phyloP scores from a whole-genome alignment of 2,797 vertebrate species.

The Enteromius treurensis region DNA sequence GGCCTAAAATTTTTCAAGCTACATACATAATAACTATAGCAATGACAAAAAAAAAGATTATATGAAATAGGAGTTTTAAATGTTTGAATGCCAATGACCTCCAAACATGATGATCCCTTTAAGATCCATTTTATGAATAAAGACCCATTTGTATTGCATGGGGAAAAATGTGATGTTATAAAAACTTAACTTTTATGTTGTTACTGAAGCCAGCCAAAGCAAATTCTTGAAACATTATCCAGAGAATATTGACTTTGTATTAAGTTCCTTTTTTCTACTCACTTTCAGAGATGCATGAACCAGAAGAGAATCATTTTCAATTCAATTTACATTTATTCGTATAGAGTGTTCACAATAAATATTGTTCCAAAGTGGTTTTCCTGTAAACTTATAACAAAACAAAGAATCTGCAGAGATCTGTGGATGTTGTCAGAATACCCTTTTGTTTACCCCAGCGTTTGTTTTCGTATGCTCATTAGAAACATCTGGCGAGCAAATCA shows the following conservation, averaged over 20 bases:
- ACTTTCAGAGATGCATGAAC: slow-evolving; percentile 10
- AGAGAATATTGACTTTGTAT: neutral
- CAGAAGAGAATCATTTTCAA: slow-evolving; percentile 8
- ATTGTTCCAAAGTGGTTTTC: neutral
- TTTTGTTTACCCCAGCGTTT: too few species aligned
- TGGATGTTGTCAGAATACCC: neutral
- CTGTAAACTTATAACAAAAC: neutral
- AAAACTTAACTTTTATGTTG: slow-evolving; percentile 10
- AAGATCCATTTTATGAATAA: neutral
- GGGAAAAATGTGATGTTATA: neutral
- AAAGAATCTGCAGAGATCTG: neutral
- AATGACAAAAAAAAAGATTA: neutral
- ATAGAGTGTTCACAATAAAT: neutral
- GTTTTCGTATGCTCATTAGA: neutral
- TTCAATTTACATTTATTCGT: slow-evolving; percentile 11
- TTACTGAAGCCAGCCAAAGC: slow-evolving; percentile 3
- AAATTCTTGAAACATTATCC: neutral
- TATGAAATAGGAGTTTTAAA: neutral
- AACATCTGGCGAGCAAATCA: neutral
- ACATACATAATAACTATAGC: neutral
- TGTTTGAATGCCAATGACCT: neutral
- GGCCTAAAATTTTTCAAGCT: neutral
- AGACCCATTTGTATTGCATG: neutral
- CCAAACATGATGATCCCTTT: neutral
- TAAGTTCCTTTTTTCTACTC: neutral